These are phyloP conservation scores for Eilema caniola DNA, from an alignment of 2,888 invertebrate species.

Conservation along the genomic window DNA sequence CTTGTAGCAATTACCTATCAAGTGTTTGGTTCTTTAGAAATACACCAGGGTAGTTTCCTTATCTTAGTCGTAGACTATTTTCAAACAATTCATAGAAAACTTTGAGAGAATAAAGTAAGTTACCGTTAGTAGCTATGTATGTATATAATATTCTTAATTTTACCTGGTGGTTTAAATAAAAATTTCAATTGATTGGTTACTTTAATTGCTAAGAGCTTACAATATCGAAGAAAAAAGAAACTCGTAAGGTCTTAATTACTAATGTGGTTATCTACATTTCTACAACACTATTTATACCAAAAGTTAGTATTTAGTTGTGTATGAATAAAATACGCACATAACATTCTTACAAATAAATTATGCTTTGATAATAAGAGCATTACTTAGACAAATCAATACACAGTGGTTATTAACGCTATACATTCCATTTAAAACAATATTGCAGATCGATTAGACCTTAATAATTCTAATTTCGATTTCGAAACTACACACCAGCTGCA, in stretches of 20 bases:
- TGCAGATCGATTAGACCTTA: constrained; percentile 42
- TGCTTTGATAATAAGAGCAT: constrained; percentile 62
- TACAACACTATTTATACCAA: constrained; percentile 73
- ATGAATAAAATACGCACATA: constrained; percentile 65
- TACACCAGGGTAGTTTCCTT: constrained; percentile 71
- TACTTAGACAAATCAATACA: constrained; percentile 62
- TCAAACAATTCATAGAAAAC: constrained; percentile 43
- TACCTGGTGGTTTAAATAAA: constrained; percentile 22
- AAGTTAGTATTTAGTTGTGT: constrained; percentile 50
- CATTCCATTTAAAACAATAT: constrained; percentile 56
- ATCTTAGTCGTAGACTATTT: constrained; percentile 47
- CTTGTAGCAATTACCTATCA: constrained; percentile 80
- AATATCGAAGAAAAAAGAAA: constrained; percentile 42
- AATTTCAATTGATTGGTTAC: constrained; percentile 34
- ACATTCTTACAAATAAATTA: constrained; percentile 76
- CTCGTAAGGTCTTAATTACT: constrained; percentile 50
- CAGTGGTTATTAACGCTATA: constrained; percentile 52
- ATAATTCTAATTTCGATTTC: constrained; percentile 31
- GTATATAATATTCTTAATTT: constrained; percentile 21
- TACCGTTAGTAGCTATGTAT: constrained; percentile 33
- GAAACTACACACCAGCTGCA: constrained; percentile 8
- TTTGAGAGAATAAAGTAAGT: constrained; percentile 34
- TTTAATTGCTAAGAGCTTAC: constrained; percentile 35
- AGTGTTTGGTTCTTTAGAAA: constrained; percentile 83
- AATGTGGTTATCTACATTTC: constrained; percentile 83